Evolutionary conservation across 2,888 invertebrate species (phyloP), one percentile per base, ranked within the genome.

Genomic region (Alloplasta piceator): DNA sequence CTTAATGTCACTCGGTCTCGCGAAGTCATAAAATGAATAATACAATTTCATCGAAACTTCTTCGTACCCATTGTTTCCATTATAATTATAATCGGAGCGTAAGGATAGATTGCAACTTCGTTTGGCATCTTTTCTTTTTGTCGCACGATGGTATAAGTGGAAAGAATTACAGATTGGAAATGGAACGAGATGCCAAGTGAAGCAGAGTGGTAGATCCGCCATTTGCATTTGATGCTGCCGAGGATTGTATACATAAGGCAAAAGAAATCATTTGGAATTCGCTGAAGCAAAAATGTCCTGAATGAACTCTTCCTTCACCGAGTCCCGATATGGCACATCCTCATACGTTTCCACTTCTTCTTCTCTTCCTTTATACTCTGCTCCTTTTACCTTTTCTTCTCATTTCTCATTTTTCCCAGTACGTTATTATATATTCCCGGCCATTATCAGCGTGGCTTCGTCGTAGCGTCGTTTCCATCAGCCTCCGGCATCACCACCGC

Each of bases 401-500:
- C 16, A 10, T 14, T 26, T 36, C 60, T 58, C 48, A 41, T 50
- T 52, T 41, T 52, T 46, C 55, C 46, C 50, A 41, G 60, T 56
- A 61, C 60, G 72, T 75, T 72, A 63, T 72, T 74, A 72, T 80
- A 80, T 71, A 55, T 61, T 12, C 71, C n/a, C 39, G 55, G 12
- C 75, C 71, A 80, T 80, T 80, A 76, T 76, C 75, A 61, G 41
- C 48, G 61, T 41, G 63, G 50, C 50, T 64, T 55, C 60, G 60
- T 71, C 66, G 66, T 50, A 58, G 67, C 75, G 56, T 63, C 78
- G 71, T 80, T 82, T 78, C 72, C 64, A 72, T 66, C 63, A 67
- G 63, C 68, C 56, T 52, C 70, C 52, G 50, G 64, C 66, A 61
- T 38, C 77, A 50, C 60, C 77, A 52, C 60, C 66, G 68, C 48